Base-by-base conservation (phyloP, 2,888 invertebrate species). In the Melieria omissa region DNA sequence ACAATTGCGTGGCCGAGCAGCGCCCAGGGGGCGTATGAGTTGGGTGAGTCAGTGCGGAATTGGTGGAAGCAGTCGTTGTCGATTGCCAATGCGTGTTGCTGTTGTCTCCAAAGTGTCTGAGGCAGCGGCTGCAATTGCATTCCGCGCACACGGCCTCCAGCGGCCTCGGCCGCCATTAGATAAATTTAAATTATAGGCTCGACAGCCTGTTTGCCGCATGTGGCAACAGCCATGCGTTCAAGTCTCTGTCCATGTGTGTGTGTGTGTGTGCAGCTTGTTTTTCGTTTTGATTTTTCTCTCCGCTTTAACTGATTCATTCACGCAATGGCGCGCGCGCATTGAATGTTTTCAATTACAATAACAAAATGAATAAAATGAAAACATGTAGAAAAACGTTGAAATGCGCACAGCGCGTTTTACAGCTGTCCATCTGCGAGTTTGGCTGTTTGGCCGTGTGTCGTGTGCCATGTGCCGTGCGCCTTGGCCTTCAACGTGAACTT, bases 401-500 rank as follows among this genome's bases (percentile, higher is more conserved):
- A 29, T 29, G 29, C 29, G 29, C 29, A 2, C 29, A 29, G 29
- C 29, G 29, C 16, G 16, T 16, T 16, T 16, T 16, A 16, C 16
- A 16, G 16, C 29, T 29, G 29, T 29, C 29, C 29, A 29, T 29
- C 29, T 29, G 29, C 29, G 29, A 29, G 29, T 29, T 29, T 29
- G 16, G 16, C 16, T 16, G 16, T 16, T 16, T 45, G 45, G 57
- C 7, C 14, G 5, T 14, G 45, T 62, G 68, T 69, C 45, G 55
- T 29, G 10, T 55, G 47, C 44, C 69, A 44, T 14, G 63, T 49
- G 60, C 46, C n/a, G 10, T 64, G 60, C 6, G 45, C 12, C 57
- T 14, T 55, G 70, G 68, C 77, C 75, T 77, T 77, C 74, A 75
- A 62, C 77, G 45, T 77, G 77, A 77, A 77, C 77, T 77, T 77